These are phyloP conservation scores for Verasper variegatus DNA, from an alignment of 2,113 vertebrate species.

Conservation along the genomic window DNA sequence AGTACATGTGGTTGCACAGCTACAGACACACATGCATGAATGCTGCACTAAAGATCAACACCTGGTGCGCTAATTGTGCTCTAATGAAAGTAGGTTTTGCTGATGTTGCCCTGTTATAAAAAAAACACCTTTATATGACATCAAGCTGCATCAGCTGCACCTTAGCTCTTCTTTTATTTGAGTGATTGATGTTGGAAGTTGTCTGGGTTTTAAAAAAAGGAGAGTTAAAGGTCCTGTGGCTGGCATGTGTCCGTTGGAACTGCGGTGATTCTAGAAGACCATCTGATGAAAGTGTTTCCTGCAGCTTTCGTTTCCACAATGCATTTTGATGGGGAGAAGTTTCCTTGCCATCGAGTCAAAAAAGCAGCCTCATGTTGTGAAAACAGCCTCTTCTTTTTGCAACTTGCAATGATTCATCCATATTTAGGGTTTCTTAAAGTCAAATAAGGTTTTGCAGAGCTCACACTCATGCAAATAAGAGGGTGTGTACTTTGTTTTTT, in stretches of 20 bases:
- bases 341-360: conserved; percentile 29
- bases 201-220: not conserved
- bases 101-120: not conserved
- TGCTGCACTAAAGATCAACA: too few species aligned
- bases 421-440: conserved; percentile 22
- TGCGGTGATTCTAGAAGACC: conserved; percentile 17
- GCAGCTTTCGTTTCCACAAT: conserved; percentile 48
- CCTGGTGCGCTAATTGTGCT: too few species aligned
- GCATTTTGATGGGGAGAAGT: conserved; percentile 35
- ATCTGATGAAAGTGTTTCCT: conserved; percentile 52
- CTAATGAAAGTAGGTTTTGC: not conserved
- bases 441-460: conserved; percentile 19
- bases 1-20: not conserved
- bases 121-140: too few species aligned
- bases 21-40: not conserved
- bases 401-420: not conserved
- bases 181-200: conserved; percentile 13
- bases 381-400: conserved; percentile 10
- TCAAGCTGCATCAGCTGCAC: too few species aligned
- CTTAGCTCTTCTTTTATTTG: too few species aligned
- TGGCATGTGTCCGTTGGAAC: conserved; percentile 32
- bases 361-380: conserved; percentile 15
- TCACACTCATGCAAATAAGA: conserved; percentile 32
- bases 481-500: not conserved
- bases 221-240: conserved; percentile 24